A percentile compares a stretch with the other conserved stretches of the same genome.
phyloP scores from a whole-genome alignment of 2,888 invertebrate species.

The Drosophila sordidapex region DNA sequence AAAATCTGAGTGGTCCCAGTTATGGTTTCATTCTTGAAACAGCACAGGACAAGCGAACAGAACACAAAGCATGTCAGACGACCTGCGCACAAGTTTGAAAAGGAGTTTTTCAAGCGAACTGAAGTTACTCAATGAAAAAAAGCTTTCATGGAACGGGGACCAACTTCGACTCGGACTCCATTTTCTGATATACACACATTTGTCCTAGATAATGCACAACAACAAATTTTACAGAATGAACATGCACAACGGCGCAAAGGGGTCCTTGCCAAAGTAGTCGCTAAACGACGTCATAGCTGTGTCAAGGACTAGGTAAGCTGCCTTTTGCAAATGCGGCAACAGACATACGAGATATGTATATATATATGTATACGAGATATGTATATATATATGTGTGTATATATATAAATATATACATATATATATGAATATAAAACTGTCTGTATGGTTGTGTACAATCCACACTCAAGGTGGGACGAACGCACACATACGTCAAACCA shows the following conservation, averaged over 20 bases:
- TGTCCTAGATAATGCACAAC: constrained; percentile 68
- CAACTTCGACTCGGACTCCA: constrained; percentile 20
- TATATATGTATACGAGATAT: background rate
- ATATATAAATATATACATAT: constrained; percentile 1
- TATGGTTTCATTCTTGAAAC: constrained; percentile 58
- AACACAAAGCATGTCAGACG: constrained; percentile 55
- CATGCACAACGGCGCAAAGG: constrained; percentile 10
- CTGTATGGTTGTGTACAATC: constrained; percentile 21
- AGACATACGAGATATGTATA: constrained; percentile 5
- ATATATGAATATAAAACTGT: background rate
- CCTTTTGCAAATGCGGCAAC: constrained; percentile 35
- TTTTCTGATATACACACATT: constrained; percentile 48
- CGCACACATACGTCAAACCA: constrained; percentile 49
- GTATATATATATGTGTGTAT: constrained; percentile 2
- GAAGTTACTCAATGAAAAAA: constrained; percentile 77
- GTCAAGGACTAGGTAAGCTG: constrained; percentile 65
- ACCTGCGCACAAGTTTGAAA: constrained; percentile 72
- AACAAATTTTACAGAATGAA: constrained; percentile 73
- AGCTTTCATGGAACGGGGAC: constrained; percentile 52
- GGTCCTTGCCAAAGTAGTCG: constrained; percentile 42
- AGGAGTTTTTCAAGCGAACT: constrained; percentile 57
- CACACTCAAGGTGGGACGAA: constrained; percentile 49
- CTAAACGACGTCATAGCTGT: constrained; percentile 62
- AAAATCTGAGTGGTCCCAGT: constrained; percentile 22
- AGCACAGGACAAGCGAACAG: constrained; percentile 26